Evolutionary conservation across 2,113 vertebrate genomes (phyloP), one percentile per base, ranked within the genome.

Genomic region (Dicentrarchus labrax): DNA sequence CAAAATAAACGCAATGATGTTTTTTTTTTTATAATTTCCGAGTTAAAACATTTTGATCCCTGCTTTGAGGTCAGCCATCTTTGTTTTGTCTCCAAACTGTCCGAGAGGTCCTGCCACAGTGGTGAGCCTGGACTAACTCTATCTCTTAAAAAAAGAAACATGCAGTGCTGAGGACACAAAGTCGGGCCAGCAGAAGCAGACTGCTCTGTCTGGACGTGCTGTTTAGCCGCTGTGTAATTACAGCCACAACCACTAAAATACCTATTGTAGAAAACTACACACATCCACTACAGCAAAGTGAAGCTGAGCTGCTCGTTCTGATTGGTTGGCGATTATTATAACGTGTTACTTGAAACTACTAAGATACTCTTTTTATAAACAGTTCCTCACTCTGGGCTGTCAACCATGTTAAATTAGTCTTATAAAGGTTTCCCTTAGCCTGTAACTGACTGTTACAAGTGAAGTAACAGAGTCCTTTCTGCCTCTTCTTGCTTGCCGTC

Each of bases 161-260:
- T 5, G 61, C 56, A 66, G 78, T 53, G 43, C 36, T 24, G 47
- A 24, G 66, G 79, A 87, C 82, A 39, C 50, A 45, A 0, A 60
- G 82, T 64, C 21, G 4, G 41, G 47, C 51, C 56, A 57, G 56
- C 22, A 65, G 50, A 22, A 38, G 24, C 51, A 47, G 64, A 66
- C 64, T 16, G 76, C 43, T 72, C 24, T 72, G 85, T 73, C 69
- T 88, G 86, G 78, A 84, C 4, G 12, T 78, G 83, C 51, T 3
- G 38, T 73, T 74, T 72, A 77, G 45, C 82, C 87, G 73, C 51
- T 82, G 72, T 80, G 72, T 89, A 79, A 91, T 91, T 86, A 91
- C 67, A 83, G 53, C 84, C 67, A 74, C 65, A 73, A 77, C 60
- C 72, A 84, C 84, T 71, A 80, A 90, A 86, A 78, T 75, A 74